These are phyloP conservation scores for Lepas anatifera DNA, from an alignment of 2,888 invertebrate species.

Conservation along the genomic window DNA sequence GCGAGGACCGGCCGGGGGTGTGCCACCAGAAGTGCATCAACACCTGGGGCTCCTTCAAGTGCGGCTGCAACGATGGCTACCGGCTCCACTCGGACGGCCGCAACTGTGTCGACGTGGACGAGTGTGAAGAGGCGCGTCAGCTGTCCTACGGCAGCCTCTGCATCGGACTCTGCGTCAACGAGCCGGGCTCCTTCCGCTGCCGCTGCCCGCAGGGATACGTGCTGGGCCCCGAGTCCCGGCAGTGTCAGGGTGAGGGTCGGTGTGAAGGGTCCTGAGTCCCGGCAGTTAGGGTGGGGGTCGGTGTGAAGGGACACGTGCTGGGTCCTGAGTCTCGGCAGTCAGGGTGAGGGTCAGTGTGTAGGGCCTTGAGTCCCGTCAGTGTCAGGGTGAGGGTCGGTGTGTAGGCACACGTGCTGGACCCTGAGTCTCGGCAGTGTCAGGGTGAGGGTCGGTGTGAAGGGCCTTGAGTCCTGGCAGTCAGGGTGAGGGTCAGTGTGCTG, in stretches of 20 bases:
- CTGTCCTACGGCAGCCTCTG: neutral
- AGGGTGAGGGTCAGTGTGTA: no score
- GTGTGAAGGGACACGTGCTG: no score
- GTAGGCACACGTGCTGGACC: no score
- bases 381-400: no score
- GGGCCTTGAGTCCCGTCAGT: no score
- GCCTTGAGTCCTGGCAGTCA: no score
- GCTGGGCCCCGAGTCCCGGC: slow-evolving; percentile 31
- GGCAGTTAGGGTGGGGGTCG: no score
- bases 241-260: slow-evolving; percentile 35
- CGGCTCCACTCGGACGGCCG: slow-evolving; percentile 21
- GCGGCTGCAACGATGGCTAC: slow-evolving; percentile 71
- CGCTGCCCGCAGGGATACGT: slow-evolving; percentile 28
- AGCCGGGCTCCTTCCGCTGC: slow-evolving; percentile 18
- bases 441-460: no score
- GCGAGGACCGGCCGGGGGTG: slow-evolving; percentile 38
- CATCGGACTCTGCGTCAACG: slow-evolving; percentile 18
- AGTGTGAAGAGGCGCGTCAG: slow-evolving; percentile 21
- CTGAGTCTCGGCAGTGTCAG: no score
- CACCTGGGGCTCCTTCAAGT: slow-evolving; percentile 78
- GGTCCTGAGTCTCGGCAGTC: no score
- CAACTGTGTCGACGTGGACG: slow-evolving; percentile 23
- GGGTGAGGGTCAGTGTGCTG: no score
- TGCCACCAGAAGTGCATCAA: slow-evolving; percentile 87
- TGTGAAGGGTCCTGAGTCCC: no score